phyloP scores from a whole-genome alignment of 2,888 invertebrate species.

The Zygothrica quintamaculata region DNA sequence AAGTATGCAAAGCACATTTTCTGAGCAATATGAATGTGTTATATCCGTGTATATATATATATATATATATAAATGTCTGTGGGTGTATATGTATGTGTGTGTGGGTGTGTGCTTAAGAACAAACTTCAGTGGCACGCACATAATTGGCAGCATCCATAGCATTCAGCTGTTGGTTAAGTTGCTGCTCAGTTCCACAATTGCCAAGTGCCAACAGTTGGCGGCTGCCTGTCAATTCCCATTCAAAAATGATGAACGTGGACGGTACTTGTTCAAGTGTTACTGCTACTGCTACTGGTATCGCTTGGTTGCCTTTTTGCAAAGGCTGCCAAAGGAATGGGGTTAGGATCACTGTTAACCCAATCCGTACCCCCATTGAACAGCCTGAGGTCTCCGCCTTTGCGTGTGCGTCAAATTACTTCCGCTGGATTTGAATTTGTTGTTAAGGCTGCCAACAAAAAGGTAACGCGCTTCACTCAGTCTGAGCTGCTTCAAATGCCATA shows the following conservation, averaged over 20 bases:
- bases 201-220: slow-evolving; percentile 51
- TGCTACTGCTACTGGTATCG: neutral
- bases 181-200: slow-evolving; percentile 38
- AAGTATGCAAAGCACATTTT: slow-evolving; percentile 45
- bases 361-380: neutral
- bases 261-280: neutral
- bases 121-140: slow-evolving; percentile 56
- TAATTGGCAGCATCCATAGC: slow-evolving; percentile 61
- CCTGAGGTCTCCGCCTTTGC: slow-evolving; percentile 46
- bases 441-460: slow-evolving; percentile 67
- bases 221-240: slow-evolving; percentile 56
- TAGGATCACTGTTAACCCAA: neutral
- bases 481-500: slow-evolving; percentile 63
- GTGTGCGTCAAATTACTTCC: slow-evolving; percentile 78
- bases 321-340: slow-evolving; percentile 11
- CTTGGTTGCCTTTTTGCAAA: slow-evolving; percentile 16
- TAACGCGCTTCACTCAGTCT: slow-evolving; percentile 61
- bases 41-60: neutral
- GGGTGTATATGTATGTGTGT: neutral
- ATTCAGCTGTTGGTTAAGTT: slow-evolving; percentile 44
- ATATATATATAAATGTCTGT: neutral
- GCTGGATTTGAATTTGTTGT: slow-evolving; percentile 78
- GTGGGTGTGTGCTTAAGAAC: slow-evolving; percentile 9
- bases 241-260: slow-evolving; percentile 34
- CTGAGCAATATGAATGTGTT: neutral